Evolutionary conservation across 1,140 invertebrate species (phyloP).

Genomic region (Mactra quadrangularis): DNA sequence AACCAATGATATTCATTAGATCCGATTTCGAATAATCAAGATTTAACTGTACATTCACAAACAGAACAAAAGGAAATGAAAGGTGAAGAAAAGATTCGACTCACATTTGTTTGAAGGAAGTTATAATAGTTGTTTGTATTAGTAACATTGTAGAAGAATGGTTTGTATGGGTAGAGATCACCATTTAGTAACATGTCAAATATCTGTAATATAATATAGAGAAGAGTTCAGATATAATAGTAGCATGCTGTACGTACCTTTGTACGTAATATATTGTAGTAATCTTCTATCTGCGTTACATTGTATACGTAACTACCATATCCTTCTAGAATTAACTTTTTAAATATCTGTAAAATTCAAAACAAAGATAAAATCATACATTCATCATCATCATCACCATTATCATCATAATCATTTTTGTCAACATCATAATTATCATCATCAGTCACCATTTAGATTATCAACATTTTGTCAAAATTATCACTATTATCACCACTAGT

Average conservation of each 20-base stretch:
- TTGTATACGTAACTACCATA: conserved; percentile 88
- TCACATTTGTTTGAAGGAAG: conserved; percentile 87
- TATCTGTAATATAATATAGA: conserved; percentile 84
- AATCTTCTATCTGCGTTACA: conserved; percentile 90
- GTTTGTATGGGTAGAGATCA: conserved; percentile 87
- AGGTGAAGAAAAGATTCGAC: no score
- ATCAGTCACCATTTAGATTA: no score
- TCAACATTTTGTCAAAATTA: no score
- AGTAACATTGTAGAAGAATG: conserved; percentile 91
- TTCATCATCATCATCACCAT: background rate
- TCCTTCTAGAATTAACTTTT: conserved; percentile 89
- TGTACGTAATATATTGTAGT: conserved; percentile 90
- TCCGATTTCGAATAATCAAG: no score
- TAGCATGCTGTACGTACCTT: conserved; percentile 68
- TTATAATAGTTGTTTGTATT: conserved; percentile 92
- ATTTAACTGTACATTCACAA: no score
- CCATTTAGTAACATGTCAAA: conserved; percentile 90
- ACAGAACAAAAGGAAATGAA: no score
- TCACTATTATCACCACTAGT: no score
- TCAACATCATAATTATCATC: no score
- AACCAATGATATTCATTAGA: no score
- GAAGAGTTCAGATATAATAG: no score
- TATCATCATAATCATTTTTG: no score
- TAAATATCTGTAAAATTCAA: conserved; percentile 86
- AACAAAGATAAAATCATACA: conserved; percentile 9